These are phyloP conservation scores for Lithosia quadra DNA, from an alignment of 2,888 invertebrate genomes.

Conservation along the genomic window DNA sequence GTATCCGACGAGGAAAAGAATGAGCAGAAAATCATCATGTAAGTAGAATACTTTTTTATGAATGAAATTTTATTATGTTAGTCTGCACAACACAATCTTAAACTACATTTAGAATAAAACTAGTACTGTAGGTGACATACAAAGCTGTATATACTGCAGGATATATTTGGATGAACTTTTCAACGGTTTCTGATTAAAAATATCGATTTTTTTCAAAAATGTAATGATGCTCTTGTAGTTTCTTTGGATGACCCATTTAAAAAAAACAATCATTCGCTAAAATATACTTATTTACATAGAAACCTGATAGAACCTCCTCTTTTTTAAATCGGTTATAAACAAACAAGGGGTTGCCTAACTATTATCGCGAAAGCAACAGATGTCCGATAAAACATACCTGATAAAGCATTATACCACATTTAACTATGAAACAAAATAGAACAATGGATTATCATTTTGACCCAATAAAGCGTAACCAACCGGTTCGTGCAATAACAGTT, in stretches of 20 bases:
- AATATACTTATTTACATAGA: no score
- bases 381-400: constrained; percentile 18
- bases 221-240: no score
- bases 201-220: no score
- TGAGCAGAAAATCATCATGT: constrained; percentile 86
- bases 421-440: constrained; percentile 25
- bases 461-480: constrained; percentile 50
- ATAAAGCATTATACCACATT: constrained; percentile 26
- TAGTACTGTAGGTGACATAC: no score
- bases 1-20: constrained; percentile 87
- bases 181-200: no score
- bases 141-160: no score
- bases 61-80: not conserved
- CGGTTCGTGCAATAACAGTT: constrained; percentile 58
- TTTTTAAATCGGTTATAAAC: not conserved
- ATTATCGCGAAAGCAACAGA: not conserved
- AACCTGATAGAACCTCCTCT: not conserved
- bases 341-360: not conserved
- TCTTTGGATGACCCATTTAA: no score
- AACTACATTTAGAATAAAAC: no score
- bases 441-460: constrained; percentile 50
- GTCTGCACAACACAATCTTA: no score
- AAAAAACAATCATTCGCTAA: no score
- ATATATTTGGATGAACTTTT: no score
- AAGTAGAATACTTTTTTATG: constrained; percentile 67